Evolutionary conservation across 2,888 invertebrate species (phyloP), one percentile per base, ranked within the genome.

Genomic region (Oxyscelio sp.): DNA sequence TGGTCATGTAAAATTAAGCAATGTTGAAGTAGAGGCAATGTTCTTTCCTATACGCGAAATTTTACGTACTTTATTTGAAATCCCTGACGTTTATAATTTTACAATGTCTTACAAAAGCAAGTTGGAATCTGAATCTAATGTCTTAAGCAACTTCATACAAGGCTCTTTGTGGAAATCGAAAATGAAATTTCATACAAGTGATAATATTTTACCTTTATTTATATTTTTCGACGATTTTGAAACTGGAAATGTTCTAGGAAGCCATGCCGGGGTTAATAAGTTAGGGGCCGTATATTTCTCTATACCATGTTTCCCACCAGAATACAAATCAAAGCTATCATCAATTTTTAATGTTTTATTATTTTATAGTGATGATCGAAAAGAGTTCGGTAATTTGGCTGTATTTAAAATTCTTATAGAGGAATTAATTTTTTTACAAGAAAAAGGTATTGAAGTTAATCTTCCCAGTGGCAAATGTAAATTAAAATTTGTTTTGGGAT

Each of bases 351-450:
- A 74, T 22, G 63, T 45, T 19, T 56, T 74, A 34, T 24, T 86
- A 15, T 85, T 79, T 66, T 78, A 52, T 24, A 54, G 80, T 13
- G 19, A 71, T 15, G 83, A 85, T 70, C 17, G 83, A 19, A 38
- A 48, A 15, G 63, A 75, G 19, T 48, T 83, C 43, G 68, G 73
- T 59, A 75, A 77, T 56, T 11, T 17, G 15, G 24, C 71, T 8
- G 22, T 66, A 4, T 83, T 83, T 48, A 43, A 59, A 56, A 74
- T 63, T 40, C 40, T 83, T 11, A 82, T 85, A 5, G 65, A 85
- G 5, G 87, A 88, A 73, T 27, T 87, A 4, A 63, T 65, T 24
- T 81, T 61, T 70, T 61, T 85, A 50, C 59, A 74, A 65, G 17
- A 43, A 38, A 22, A 71, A 27, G 87, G 84, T n/a, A 82, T 88